Evolutionary conservation across 2,888 invertebrate genomes (phyloP), one percentile per base, ranked within the genome.

Genomic region (Cerceris rybyensis): DNA sequence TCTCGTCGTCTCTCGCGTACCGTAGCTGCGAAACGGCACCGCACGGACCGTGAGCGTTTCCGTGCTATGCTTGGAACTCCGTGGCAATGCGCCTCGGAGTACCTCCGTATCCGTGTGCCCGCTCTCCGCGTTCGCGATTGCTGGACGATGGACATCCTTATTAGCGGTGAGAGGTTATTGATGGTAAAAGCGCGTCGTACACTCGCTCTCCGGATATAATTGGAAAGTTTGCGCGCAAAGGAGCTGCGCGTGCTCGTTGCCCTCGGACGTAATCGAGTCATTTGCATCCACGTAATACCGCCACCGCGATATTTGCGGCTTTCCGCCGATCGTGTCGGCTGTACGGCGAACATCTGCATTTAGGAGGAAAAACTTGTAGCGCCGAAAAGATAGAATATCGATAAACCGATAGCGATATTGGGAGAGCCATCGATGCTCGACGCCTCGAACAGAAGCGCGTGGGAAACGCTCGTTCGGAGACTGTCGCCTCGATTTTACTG

Each of bases 21-120:
- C 66, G 79, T 73, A 67, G 74, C 70, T 70, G 70, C 68, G 80
- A 78, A 71, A 78, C 78, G 78, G 72, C 78, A 77, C 71, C 64
- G 78, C 43, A 78, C 73, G 67, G 70, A 74, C 70, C 74, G 78
- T 70, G 72, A 81, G 82, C 85, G 83, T 83, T 82, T 84, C 81
- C 80, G 78, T 74, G 76, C 84, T 75, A 75, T 74, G 77, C 80
- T 61, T 63, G 81, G 76, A 80, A 82, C 79, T 69, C 66, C 52
- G 55, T 28, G 52, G 68, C 68, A 72, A 69, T 52, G 68, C 64
- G 72, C 17, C 58, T 52, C 78, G 69, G 49, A 9, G 11, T 42
- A 71, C 65, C 68, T 67, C 59, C 43, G 78, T 67, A 46, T 54
- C 63, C 67, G 41, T 57, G 65, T 55, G 50, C 50, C 42, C 52